A percentile compares a stretch with the other conserved stretches of the same genome.
These are phyloP conservation scores for Podocnemis expansa DNA, from an alignment of 2,113 vertebrate genomes.

Conservation along the genomic window DNA sequence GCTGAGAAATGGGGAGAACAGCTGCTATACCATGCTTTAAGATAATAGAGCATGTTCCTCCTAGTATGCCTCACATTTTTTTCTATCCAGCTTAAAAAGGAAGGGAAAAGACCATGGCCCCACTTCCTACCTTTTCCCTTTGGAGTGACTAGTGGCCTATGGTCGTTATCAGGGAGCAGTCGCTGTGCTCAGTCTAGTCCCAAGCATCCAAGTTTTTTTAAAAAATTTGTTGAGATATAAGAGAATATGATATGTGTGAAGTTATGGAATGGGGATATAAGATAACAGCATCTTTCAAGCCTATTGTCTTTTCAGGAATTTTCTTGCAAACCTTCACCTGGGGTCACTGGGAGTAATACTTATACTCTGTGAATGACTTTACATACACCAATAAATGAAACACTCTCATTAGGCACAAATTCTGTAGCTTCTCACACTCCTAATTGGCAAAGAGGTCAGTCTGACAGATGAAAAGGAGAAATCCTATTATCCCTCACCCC, in stretches of 20 bases:
- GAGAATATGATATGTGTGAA: neutral
- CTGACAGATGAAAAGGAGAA: constrained; percentile 45
- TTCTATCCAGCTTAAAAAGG: neutral
- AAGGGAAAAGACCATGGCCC: neutral
- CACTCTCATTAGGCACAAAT: constrained; percentile 61
- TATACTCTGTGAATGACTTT: constrained; percentile 67
- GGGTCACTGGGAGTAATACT: constrained; percentile 59
- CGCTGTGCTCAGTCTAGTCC: neutral
- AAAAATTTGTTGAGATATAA: constrained; percentile 1
- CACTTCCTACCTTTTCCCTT: too few relatives aligned
- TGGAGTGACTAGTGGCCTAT: neutral
- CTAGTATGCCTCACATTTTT: neutral
- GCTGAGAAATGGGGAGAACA: neutral
- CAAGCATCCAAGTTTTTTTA: neutral
- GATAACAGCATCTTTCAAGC: constrained; percentile 32
- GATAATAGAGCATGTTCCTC: fast-evolving
- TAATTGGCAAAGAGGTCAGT: constrained; percentile 70
- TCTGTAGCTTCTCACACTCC: constrained; percentile 53
- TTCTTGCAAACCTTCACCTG: constrained; percentile 57
- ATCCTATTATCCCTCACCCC: constrained; percentile 32
- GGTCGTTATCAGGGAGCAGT: neutral
- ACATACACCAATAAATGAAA: constrained; percentile 67
- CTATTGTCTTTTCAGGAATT: constrained; percentile 59
- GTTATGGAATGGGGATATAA: constrained; percentile 34
- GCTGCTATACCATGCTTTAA: neutral